phyloP scores from a whole-genome alignment of 2,797 vertebrate species.

The Pipistrellus pipistrellus region DNA sequence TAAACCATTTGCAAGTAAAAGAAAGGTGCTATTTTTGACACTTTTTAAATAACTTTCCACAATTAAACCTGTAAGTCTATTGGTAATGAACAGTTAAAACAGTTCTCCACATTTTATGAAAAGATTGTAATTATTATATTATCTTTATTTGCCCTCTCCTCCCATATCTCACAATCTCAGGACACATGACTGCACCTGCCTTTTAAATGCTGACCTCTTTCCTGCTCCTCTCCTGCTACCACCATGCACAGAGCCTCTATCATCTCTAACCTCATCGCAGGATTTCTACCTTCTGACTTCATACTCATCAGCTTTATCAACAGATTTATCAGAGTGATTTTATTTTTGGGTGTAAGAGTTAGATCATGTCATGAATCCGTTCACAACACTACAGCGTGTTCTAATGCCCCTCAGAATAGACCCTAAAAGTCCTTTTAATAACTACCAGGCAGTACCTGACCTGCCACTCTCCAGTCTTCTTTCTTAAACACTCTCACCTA shows the following conservation, averaged over 20 bases:
- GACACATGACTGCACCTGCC: not conserved
- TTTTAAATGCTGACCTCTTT: not conserved
- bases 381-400: not conserved
- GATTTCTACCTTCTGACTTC: not conserved
- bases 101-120: not conserved
- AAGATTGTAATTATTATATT: not conserved
- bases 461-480: not conserved
- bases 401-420: not conserved
- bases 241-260: not conserved
- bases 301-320: not conserved
- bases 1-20: not conserved
- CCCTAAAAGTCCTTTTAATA: not conserved
- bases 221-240: not conserved
- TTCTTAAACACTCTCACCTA: not conserved
- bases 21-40: not conserved
- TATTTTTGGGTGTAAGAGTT: not conserved
- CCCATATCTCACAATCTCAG: not conserved
- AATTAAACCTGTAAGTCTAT: not conserved
- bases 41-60: not conserved
- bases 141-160: not conserved
- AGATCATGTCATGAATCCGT: not conserved
- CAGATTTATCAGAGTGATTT: not conserved
- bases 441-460: fast-evolving
- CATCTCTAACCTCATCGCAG: not conserved
- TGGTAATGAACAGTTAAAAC: not conserved